phyloP scores from a whole-genome alignment of 2,888 invertebrate genomes.

The Lapara coniferarum region DNA sequence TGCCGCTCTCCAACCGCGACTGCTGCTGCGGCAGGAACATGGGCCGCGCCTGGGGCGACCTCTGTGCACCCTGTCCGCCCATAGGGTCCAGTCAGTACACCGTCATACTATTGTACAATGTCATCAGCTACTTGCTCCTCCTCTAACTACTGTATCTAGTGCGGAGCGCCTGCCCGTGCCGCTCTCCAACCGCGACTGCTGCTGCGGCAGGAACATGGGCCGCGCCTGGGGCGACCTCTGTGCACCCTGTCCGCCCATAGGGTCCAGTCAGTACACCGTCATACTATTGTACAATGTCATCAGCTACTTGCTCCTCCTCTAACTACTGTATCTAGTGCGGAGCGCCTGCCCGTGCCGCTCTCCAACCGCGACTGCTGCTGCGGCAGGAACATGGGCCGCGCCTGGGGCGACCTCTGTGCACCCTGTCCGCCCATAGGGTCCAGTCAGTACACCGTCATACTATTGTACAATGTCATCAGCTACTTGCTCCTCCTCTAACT shows the following conservation, averaged over 20 bases:
- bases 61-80: conserved; percentile 90
- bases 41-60: conserved; percentile 93
- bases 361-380: conserved; percentile 94
- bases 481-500: no score
- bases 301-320: no score
- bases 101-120: no score
- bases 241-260: conserved; percentile 87
- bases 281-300: no score
- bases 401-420: conserved; percentile 91
- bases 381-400: conserved; percentile 93
- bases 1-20: conserved; percentile 90
- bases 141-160: conserved; percentile 52
- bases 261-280: conserved; percentile 47
- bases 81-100: conserved; percentile 55
- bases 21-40: conserved; percentile 94
- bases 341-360: conserved; percentile 86
- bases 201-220: conserved; percentile 94
- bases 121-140: no score
- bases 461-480: no score
- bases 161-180: conserved; percentile 86
- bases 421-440: conserved; percentile 86
- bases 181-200: conserved; percentile 92
- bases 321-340: conserved; percentile 71
- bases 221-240: conserved; percentile 93
- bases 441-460: conserved; percentile 35